These are phyloP conservation scores for Callosobruchus maculatus DNA, from an alignment of 2,888 invertebrate genomes.

Conservation along the genomic window DNA sequence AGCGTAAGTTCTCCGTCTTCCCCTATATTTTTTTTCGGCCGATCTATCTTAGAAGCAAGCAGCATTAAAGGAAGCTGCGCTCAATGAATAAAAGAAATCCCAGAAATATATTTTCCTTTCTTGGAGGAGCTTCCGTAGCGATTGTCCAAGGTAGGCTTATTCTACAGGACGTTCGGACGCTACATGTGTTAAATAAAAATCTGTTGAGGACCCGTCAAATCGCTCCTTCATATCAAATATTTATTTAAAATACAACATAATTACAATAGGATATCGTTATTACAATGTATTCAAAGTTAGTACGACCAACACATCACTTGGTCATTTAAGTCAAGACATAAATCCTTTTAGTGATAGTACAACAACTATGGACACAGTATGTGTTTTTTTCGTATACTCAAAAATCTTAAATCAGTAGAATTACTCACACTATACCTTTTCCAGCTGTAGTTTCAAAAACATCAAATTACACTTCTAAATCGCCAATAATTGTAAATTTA, in stretches of 20 bases:
- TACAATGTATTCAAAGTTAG: background rate
- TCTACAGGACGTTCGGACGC: background rate
- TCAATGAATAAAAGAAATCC: background rate
- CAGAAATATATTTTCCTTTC: background rate
- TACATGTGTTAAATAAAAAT: background rate
- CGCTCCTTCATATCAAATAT: background rate
- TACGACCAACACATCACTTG: too few species aligned
- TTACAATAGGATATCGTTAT: background rate
- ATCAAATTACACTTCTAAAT: too few species aligned
- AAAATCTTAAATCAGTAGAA: too few species aligned
- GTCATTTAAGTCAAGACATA: too few species aligned
- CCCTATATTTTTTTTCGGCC: background rate
- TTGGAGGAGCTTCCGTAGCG: background rate
- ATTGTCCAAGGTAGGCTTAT: background rate
- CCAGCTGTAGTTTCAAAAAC: too few species aligned
- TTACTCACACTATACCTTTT: too few species aligned
- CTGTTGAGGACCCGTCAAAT: background rate
- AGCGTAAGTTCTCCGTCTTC: background rate
- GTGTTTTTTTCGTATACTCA: too few species aligned
- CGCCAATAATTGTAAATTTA: too few species aligned
- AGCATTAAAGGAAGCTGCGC: background rate
- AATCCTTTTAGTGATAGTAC: too few species aligned
- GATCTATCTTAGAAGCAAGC: background rate
- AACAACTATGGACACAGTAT: too few species aligned
- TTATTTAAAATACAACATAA: background rate